These are phyloP conservation scores for Stichopus chloronotus DNA, from an alignment of 35 echinoderm and acorn worm genomes.

Conservation along the genomic window DNA sequence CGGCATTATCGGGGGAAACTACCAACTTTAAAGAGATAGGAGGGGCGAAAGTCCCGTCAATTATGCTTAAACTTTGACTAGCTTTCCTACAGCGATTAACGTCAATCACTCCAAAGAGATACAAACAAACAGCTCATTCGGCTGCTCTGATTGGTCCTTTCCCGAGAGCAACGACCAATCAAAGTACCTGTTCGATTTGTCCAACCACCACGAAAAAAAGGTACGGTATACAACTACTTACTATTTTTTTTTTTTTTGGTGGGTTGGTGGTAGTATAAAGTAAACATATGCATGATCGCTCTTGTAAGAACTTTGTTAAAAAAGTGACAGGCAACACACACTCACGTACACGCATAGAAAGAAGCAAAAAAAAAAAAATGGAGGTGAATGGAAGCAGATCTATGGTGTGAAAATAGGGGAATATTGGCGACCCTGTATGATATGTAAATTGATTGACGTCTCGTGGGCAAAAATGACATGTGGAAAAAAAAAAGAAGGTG, in stretches of 20 bases:
- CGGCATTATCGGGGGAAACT: constrained; percentile 7
- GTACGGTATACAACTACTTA: neutral
- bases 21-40: neutral
- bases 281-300: constrained; percentile 12
- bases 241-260: neutral
- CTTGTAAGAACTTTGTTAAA: constrained; percentile 10
- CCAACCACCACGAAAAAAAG: neutral
- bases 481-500: no score
- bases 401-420: constrained; percentile 6
- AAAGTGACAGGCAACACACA: constrained; percentile 35
- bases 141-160: constrained; percentile 21
- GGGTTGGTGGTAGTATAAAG: neutral
- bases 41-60: constrained; percentile 26
- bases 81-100: neutral
- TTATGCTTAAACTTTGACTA: constrained; percentile 9
- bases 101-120: constrained; percentile 15
- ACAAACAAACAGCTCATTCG: constrained; percentile 18
- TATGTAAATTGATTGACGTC: constrained; percentile 30
- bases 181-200: neutral
- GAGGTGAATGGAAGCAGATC: neutral
- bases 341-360: no score
- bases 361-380: neutral
- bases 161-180: constrained; percentile 17
- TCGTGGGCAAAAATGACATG: constrained; percentile 14
- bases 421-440: constrained; percentile 31